Evolutionary conservation across 1,140 invertebrate species (phyloP).

Genomic region (Oncopodura yosiiana): DNA sequence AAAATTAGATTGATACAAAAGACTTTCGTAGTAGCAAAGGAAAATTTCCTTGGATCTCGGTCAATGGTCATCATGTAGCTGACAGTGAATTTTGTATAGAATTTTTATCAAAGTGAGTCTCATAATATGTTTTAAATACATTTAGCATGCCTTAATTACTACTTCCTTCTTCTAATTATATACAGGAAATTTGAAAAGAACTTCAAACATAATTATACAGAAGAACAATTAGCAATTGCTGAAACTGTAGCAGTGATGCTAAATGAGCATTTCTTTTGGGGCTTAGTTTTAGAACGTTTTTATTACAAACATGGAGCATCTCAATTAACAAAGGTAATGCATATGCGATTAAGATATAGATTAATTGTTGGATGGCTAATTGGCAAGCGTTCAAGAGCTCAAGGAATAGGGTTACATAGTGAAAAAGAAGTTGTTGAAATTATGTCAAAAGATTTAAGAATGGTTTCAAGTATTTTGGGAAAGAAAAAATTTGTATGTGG

Average conservation of each 20-base stretch:
- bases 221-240: neutral
- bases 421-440: neutral
- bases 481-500: slow-evolving; percentile 24
- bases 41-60: slow-evolving; percentile 43
- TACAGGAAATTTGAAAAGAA: neutral
- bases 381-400: neutral
- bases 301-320: too few species aligned
- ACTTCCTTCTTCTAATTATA: neutral
- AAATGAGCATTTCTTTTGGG: neutral
- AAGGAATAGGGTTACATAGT: slow-evolving; percentile 5
- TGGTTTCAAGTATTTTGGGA: slow-evolving; percentile 12
- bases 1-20: slow-evolving; percentile 4
- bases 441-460: neutral
- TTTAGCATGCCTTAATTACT: neutral
- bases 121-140: neutral
- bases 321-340: too few species aligned
- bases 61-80: slow-evolving; percentile 40
- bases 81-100: slow-evolving; percentile 44
- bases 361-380: neutral
- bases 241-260: neutral
- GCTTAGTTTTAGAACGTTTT: too few species aligned
- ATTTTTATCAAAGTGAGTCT: slow-evolving; percentile 34
- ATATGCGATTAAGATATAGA: neutral
- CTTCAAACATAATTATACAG: neutral
- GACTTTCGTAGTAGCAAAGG: slow-evolving; percentile 36